phyloP scores from a whole-genome alignment of 2,113 vertebrate genomes.

The Vireo altiloquus region DNA sequence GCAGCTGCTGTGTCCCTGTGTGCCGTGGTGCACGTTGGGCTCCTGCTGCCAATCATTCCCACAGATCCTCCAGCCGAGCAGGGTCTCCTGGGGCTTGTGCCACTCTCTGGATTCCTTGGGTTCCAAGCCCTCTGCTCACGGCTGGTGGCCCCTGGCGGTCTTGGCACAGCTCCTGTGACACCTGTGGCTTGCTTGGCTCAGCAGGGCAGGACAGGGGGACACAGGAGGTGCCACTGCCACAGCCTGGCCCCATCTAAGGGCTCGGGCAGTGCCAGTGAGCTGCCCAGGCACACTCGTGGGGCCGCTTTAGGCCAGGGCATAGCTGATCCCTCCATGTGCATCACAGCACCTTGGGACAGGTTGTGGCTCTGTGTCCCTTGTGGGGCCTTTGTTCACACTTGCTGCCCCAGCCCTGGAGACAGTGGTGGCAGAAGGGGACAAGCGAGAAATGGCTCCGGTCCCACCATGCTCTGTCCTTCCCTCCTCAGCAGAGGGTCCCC shows the following conservation, averaged over 20 bases:
- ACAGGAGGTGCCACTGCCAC: fast-evolving
- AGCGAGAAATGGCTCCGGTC: fast-evolving
- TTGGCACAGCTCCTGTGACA: neutral
- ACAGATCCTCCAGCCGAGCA: fast-evolving
- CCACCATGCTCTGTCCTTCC: fast-evolving
- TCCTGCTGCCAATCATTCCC: fast-evolving
- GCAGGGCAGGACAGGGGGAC: fast-evolving
- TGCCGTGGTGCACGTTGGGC: fast-evolving
- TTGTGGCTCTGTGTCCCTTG: fast-evolving
- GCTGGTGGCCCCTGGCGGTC: neutral
- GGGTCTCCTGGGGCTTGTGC: neutral
- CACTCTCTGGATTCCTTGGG: fast-evolving
- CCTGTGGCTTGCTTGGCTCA: fast-evolving
- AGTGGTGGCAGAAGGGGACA: fast-evolving
- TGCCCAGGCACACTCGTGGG: neutral
- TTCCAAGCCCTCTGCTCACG: neutral
- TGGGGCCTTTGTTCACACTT: neutral
- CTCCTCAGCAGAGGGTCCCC: neutral
- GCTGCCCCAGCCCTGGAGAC: neutral
- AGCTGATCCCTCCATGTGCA: fast-evolving
- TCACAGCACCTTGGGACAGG: fast-evolving
- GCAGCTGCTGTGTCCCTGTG: neutral
- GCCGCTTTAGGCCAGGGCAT: neutral
- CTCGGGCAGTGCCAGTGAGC: neutral
- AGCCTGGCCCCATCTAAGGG: neutral